Evolutionary conservation across 2,888 invertebrate species (phyloP).

Genomic region (Netelia melanura): DNA sequence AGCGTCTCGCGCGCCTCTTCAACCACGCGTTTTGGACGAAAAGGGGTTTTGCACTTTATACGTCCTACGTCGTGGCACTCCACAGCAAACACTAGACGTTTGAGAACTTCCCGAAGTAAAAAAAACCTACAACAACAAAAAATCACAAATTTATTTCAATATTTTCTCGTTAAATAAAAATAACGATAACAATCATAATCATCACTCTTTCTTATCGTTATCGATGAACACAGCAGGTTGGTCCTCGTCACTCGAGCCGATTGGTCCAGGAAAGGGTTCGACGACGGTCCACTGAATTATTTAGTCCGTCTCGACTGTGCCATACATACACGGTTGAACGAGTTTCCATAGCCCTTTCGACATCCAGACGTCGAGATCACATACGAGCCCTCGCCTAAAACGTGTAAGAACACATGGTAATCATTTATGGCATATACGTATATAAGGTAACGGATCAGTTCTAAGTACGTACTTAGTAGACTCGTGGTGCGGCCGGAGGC

Average conservation of each 20-base stretch:
- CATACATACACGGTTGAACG: slow-evolving; percentile 55
- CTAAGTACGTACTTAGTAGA: slow-evolving; percentile 83
- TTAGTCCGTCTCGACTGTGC: slow-evolving; percentile 77
- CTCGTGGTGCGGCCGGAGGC: slow-evolving; percentile 70
- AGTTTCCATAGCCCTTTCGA: background rate
- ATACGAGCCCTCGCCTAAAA: slow-evolving; percentile 24
- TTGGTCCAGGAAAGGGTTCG: slow-evolving; percentile 1
- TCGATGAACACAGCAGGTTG: background rate
- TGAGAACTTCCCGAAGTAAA: background rate
- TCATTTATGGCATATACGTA: slow-evolving; percentile 71
- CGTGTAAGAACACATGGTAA: slow-evolving; percentile 31
- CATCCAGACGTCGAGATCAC: slow-evolving; percentile 8
- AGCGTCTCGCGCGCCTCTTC: slow-evolving; percentile 79
- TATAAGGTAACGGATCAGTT: slow-evolving; percentile 78
- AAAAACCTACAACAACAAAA: slow-evolving; percentile 76
- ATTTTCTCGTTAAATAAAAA: too few species aligned
- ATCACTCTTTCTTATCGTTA: background rate
- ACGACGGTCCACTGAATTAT: slow-evolving; percentile 76
- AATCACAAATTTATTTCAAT: too few species aligned
- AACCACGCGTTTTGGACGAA: slow-evolving; percentile 29
- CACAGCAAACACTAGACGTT: background rate
- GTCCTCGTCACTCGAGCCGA: slow-evolving; percentile 2
- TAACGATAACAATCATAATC: background rate
- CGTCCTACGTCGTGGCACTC: background rate
- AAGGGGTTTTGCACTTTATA: slow-evolving; percentile 1